Evolutionary conservation across 2,113 vertebrate species (phyloP).

Genomic region (Candoia aspera): DNA sequence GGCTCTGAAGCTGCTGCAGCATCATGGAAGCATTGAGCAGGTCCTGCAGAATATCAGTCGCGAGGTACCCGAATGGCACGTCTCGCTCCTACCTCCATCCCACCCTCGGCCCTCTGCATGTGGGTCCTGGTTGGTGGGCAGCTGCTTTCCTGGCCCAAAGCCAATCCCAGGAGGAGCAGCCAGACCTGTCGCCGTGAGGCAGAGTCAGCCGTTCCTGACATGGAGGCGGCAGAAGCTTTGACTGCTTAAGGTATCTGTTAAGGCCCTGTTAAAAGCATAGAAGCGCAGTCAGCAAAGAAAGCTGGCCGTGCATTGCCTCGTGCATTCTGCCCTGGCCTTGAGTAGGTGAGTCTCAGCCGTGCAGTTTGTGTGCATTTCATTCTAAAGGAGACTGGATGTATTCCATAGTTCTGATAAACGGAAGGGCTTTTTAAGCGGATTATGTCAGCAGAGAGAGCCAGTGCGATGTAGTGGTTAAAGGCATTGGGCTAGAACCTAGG

Average conservation of each 20-base stretch:
- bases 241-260: background rate
- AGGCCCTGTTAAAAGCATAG: background rate
- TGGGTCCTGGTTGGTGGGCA: background rate
- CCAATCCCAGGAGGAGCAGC: background rate
- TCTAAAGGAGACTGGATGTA: too few relatives aligned
- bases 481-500: too few relatives aligned
- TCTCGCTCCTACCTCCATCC: background rate
- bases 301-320: too few relatives aligned
- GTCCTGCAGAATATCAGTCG: constrained; percentile 71
- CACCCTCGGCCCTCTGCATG: background rate
- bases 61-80: constrained; percentile 59
- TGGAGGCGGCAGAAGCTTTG: too few relatives aligned
- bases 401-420: too few relatives aligned
- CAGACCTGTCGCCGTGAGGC: background rate
- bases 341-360: background rate
- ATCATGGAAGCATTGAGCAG: constrained; percentile 75
- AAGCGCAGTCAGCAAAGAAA: background rate
- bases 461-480: too few relatives aligned
- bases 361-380: background rate
- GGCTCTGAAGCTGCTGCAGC: constrained; percentile 77
- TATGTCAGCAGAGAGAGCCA: too few relatives aligned
- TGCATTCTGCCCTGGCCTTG: background rate
- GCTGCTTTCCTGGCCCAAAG: background rate
- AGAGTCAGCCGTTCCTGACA: background rate
- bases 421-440: too few relatives aligned